phyloP scores from a whole-genome alignment of 1,140 invertebrate species.

The Euglossa dilemma region DNA sequence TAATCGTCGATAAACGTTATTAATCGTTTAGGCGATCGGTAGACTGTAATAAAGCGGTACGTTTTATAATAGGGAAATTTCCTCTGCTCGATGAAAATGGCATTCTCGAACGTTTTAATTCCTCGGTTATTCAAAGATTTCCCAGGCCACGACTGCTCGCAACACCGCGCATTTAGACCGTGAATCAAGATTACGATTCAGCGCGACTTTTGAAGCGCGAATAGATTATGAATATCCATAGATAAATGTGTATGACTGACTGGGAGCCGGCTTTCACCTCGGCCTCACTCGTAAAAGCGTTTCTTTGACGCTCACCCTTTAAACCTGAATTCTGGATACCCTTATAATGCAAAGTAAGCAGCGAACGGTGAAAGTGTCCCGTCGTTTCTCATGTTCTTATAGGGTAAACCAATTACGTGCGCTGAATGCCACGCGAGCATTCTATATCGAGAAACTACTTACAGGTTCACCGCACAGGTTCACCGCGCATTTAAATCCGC shows the following conservation, averaged over 20 bases:
- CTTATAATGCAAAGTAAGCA: conserved; percentile 14
- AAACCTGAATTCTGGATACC: conserved; percentile 10
- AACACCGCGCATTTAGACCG: background rate
- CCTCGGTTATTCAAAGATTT: background rate
- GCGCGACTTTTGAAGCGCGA: background rate
- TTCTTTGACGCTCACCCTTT: conserved; percentile 11
- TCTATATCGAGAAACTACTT: too few relatives aligned
- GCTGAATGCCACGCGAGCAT: background rate
- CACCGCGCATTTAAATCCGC: too few relatives aligned
- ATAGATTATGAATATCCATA: conserved; percentile 18
- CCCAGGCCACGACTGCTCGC: background rate
- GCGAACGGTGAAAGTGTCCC: background rate
- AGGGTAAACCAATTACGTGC: conserved; percentile 14
- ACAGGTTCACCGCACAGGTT: too few relatives aligned
- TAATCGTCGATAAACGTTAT: too few relatives aligned
- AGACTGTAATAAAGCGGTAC: too few relatives aligned
- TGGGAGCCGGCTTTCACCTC: conserved; percentile 13
- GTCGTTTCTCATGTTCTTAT: conserved; percentile 5
- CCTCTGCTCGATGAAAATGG: background rate
- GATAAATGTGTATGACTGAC: background rate
- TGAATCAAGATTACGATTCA: background rate
- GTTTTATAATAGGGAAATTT: too few relatives aligned
- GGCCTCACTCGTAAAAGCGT: conserved; percentile 19
- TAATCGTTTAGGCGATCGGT: too few relatives aligned
- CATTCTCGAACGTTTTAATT: too few relatives aligned